Evolutionary conservation across 2,888 invertebrate genomes (phyloP).

Genomic region (Cylloceria caligata): DNA sequence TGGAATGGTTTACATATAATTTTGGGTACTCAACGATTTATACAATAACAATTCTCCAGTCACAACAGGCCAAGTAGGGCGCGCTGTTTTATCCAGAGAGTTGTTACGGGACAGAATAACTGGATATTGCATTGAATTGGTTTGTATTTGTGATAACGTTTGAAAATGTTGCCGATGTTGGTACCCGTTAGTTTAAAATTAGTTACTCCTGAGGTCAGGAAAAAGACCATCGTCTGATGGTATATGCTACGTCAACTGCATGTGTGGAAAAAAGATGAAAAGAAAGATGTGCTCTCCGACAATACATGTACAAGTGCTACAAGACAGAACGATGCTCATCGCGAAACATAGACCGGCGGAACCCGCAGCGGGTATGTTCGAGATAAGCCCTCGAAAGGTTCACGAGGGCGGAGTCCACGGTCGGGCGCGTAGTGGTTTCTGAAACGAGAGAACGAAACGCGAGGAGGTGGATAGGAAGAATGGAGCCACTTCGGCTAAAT

Average conservation of each 20-base stretch:
- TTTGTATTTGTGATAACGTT: no score
- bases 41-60: no score
- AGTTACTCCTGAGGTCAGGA: neutral
- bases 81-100: no score
- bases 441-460: constrained; percentile 2
- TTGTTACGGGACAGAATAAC: no score
- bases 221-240: neutral
- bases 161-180: no score
- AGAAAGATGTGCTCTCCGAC: neutral
- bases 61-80: no score
- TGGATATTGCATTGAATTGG: no score
- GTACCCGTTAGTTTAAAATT: neutral
- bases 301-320: neutral
- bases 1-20: no score
- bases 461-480: constrained; percentile 41
- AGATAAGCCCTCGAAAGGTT: constrained; percentile 31
- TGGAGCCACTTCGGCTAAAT: constrained; percentile 52
- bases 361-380: constrained; percentile 7
- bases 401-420: constrained; percentile 35
- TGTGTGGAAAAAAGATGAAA: neutral
- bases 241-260: neutral
- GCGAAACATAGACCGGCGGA: constrained; percentile 42
- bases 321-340: constrained; percentile 7
- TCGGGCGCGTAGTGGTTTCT: neutral
- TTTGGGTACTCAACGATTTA: no score